Base-by-base conservation (phyloP, 2,797 vertebrate genomes). In the Hipposideros larvatus region DNA sequence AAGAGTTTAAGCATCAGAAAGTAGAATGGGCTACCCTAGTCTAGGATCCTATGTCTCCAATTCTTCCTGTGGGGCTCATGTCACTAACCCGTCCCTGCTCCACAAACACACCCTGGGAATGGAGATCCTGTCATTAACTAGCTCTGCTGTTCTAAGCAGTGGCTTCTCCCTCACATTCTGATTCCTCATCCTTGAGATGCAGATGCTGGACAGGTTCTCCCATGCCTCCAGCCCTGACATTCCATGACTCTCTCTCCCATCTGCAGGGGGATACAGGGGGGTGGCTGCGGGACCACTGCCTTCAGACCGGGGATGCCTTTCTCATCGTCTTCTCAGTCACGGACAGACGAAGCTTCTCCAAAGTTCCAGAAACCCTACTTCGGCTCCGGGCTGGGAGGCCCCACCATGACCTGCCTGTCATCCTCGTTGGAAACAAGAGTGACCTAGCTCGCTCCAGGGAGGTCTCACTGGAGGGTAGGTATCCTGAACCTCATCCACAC, bases 381-480 rank as follows among this genome's bases (percentile, higher is more conserved):
- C 98, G 99, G 95, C 99, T 99, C 91, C 98, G 99, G 91, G 98
- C 99, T 80, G 99, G 99, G 96, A 98, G 99, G 98, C 98, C 99
- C 24, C 98, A 99, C 92, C 99, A 99, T 0, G 98, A 99, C 63
- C 99, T 99, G 37, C 99, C 99, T 77, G 99, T 99, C 98, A 99
- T 99, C 98, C 98, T 99, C 22, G 99, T 99, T 98, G 99, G 99
- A 97, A 99, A 99, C 98, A 99, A 99, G 98, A 99, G 99, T 4
- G 99, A 99, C 98, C 98, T 99, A 59, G 99, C 99, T 18, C 99
- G 99, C 66, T 99, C 99, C 57, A 98, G 99, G 80, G 99, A 99
- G 98, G 99, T 99, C 97, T 99, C 99, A 85, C 96, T 98, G 16
- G 99, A 99, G 91, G 99, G 99, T 99, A 98, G 75, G 98, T 96